These are phyloP conservation scores for Ophion ventricosus DNA, from an alignment of 2,888 invertebrate species.

Conservation along the genomic window DNA sequence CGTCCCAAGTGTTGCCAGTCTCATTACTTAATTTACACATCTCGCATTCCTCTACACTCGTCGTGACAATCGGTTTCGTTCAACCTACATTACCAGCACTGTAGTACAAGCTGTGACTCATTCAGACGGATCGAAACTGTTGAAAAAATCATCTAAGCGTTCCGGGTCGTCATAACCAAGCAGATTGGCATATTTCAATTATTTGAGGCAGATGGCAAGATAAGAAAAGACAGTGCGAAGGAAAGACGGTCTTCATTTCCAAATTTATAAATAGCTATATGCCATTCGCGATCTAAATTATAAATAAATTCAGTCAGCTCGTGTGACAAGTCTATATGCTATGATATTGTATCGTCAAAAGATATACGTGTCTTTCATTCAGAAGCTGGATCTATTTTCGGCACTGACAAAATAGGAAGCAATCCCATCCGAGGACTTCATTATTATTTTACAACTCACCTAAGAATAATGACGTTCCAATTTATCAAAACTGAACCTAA, in stretches of 20 bases:
- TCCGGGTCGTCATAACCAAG: conserved; percentile 10
- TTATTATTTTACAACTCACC: neutral
- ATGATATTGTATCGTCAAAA: neutral
- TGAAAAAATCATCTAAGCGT: conserved; percentile 10
- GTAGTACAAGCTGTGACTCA: too few relatives aligned
- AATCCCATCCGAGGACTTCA: neutral
- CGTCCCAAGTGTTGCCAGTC: too few relatives aligned
- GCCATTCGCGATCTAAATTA: conserved; percentile 7
- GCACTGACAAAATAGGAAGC: neutral
- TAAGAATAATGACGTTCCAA: neutral
- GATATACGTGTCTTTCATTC: neutral
- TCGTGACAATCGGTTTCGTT: too few relatives aligned
- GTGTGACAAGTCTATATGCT: conserved; percentile 1
- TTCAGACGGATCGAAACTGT: conserved; percentile 36
- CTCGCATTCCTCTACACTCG: too few relatives aligned
- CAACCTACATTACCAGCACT: too few relatives aligned
- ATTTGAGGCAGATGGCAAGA: neutral
- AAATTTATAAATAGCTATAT: conserved; percentile 13
- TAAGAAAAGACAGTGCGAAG: neutral
- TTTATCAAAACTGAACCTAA: neutral
- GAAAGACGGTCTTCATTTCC: neutral
- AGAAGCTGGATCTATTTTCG: conserved; percentile 16
- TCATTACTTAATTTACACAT: too few relatives aligned
- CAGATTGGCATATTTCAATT: conserved; percentile 27
- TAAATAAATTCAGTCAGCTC: conserved; percentile 22